phyloP scores from a whole-genome alignment of 2,797 vertebrate species.

The Ctenopoma multispine region DNA sequence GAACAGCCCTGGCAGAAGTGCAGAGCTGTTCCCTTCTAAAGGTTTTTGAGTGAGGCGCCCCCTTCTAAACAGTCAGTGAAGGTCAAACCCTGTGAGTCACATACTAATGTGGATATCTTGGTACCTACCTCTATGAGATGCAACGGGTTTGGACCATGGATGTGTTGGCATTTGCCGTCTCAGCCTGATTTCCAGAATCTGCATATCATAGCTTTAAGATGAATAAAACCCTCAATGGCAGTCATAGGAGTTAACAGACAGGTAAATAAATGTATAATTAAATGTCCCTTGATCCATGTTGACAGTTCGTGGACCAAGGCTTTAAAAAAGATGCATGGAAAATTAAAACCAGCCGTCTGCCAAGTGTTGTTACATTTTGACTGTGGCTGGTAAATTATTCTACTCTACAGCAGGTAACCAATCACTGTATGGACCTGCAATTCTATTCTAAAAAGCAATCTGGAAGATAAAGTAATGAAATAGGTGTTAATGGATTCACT shows the following conservation, averaged over 20 bases:
- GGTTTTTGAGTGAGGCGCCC: too few species aligned
- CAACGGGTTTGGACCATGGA: too few species aligned
- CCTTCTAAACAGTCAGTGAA: too few species aligned
- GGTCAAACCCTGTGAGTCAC: too few species aligned
- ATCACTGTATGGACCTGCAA: constrained; percentile 51
- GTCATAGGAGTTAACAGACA: constrained; percentile 16
- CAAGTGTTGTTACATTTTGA: constrained; percentile 55
- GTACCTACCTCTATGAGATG: too few species aligned
- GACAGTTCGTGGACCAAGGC: constrained; percentile 51
- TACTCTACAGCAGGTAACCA: constrained; percentile 66
- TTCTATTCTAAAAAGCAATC: constrained; percentile 54
- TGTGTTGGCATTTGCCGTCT: too few species aligned
- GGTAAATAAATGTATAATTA: constrained; percentile 62
- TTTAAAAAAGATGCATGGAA: constrained; percentile 48
- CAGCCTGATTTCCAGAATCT: too few species aligned
- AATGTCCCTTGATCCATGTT: constrained; percentile 52
- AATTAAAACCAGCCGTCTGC: constrained; percentile 62
- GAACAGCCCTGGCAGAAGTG: too few species aligned
- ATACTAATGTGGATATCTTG: too few species aligned
- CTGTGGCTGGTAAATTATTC: constrained; percentile 57
- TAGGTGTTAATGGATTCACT: constrained; percentile 46
- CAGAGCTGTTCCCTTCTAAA: too few species aligned
- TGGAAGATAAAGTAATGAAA: constrained; percentile 60
- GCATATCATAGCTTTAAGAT: neutral
- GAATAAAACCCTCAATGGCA: constrained; percentile 19